These are phyloP conservation scores for Sebastes hubbsi DNA, from an alignment of 2,797 vertebrate genomes.

Conservation along the genomic window DNA sequence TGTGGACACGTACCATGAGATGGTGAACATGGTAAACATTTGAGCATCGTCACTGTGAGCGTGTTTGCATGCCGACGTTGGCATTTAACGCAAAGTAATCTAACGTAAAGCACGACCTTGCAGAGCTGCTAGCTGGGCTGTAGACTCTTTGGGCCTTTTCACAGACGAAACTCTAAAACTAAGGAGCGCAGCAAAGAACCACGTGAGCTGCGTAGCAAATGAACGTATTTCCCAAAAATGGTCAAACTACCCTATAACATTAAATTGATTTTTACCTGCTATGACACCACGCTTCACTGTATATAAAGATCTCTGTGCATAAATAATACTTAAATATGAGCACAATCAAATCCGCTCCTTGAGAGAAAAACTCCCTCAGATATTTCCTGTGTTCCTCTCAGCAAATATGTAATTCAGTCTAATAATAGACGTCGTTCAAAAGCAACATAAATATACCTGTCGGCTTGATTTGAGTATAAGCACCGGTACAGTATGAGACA, in stretches of 20 bases:
- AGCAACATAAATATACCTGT: conserved; percentile 38
- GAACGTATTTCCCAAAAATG: neutral
- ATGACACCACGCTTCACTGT: neutral
- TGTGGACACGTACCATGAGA: no score
- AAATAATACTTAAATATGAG: conserved; percentile 14
- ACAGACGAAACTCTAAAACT: no score
- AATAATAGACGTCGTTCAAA: conserved; percentile 59
- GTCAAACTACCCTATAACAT: no score
- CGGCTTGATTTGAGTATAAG: conserved; percentile 10
- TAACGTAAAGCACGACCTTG: no score
- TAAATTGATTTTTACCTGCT: neutral
- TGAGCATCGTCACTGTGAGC: no score
- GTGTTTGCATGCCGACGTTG: no score
- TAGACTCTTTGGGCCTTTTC: no score
- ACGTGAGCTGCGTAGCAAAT: neutral
- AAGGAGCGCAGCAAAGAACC: no score
- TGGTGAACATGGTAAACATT: no score
- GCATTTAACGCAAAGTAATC: no score
- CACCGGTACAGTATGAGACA: neutral
- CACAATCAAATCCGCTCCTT: neutral
- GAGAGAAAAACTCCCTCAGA: neutral
- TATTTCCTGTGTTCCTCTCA: conserved; percentile 14
- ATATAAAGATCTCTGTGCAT: neutral
- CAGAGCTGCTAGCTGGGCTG: neutral
- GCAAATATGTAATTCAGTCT: conserved; percentile 55